A percentile compares a stretch with the other conserved stretches of the same genome.
These are phyloP conservation scores for Melieria crassipennis DNA, from an alignment of 2,888 invertebrate species.

Conservation along the genomic window DNA sequence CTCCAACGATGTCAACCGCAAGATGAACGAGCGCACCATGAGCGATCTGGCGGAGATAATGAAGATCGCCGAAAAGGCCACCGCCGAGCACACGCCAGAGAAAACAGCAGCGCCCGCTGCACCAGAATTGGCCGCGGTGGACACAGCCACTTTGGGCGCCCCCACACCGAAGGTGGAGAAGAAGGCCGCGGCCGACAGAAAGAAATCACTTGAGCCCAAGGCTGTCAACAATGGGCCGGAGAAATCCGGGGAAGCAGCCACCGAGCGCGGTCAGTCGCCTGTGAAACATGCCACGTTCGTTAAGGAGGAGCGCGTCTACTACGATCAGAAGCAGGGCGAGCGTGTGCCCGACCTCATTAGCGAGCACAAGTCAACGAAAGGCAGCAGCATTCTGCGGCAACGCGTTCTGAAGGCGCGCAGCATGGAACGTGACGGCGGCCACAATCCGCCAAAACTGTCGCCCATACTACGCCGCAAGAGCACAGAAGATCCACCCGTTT, in stretches of 20 bases:
- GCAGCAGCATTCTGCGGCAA: conserved; percentile 42
- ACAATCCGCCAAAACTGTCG: conserved; percentile 52
- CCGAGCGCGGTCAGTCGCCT: conserved; percentile 39
- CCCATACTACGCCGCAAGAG: conserved; percentile 60
- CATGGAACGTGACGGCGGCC: conserved; percentile 49
- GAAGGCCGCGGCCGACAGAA: conserved; percentile 4
- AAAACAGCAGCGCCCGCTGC: conserved; percentile 10
- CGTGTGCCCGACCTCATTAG: conserved; percentile 10
- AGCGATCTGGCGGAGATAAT: conserved; percentile 64
- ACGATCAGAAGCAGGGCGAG: conserved; percentile 39
- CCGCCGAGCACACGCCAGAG: conserved; percentile 33
- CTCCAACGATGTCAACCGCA: conserved; percentile 56
- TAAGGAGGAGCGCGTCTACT: conserved; percentile 48
- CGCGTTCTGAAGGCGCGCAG: conserved; percentile 52
- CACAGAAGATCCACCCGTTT: conserved; percentile 65
- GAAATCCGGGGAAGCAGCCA: not conserved
- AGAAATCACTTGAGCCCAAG: not conserved
- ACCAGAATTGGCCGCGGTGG: not conserved
- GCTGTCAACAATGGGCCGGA: conserved; percentile 12
- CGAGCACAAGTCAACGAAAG: conserved; percentile 26
- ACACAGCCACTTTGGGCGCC: not conserved
- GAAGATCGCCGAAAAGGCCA: conserved; percentile 60
- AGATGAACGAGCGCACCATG: conserved; percentile 62
- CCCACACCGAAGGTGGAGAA: not conserved
- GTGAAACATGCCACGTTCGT: conserved; percentile 47